Evolutionary conservation across 2,113 vertebrate genomes (phyloP).

Genomic region (Motacilla tschutschensis): DNA sequence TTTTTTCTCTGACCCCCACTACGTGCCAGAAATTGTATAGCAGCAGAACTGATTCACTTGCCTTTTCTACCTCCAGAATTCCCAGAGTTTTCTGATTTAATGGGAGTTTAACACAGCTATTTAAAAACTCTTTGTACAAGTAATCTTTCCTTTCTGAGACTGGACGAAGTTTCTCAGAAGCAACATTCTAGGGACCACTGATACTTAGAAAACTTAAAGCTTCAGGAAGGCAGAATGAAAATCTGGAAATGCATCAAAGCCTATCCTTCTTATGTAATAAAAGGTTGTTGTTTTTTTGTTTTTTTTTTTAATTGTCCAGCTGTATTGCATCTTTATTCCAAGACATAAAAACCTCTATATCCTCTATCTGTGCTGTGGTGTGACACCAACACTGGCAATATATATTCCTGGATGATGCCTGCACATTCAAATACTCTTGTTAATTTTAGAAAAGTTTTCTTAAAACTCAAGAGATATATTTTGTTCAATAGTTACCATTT

Average conservation of each 20-base stretch:
- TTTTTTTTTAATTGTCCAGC: neutral
- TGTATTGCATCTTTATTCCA: neutral
- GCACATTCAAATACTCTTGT: neutral
- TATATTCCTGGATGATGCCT: neutral
- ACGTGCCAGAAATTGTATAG: neutral
- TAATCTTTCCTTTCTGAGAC: neutral
- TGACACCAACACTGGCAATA: neutral
- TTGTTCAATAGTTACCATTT: neutral
- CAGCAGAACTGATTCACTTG: neutral
- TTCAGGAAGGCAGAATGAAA: neutral
- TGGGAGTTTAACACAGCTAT: neutral
- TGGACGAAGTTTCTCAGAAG: neutral
- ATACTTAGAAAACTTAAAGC: neutral
- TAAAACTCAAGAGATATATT: neutral
- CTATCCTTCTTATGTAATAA: neutral
- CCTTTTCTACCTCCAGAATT: neutral
- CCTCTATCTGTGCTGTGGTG: neutral
- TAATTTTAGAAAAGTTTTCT: neutral
- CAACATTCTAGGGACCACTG: neutral
- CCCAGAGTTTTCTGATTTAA: neutral
- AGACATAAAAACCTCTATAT: neutral
- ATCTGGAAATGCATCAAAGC: neutral
- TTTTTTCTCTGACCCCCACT: neutral
- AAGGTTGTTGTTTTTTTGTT: neutral
- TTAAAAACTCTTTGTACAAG: neutral